Conservation (phyloP, 1,140 invertebrate species). For the Drosophila willistoni region DNA sequence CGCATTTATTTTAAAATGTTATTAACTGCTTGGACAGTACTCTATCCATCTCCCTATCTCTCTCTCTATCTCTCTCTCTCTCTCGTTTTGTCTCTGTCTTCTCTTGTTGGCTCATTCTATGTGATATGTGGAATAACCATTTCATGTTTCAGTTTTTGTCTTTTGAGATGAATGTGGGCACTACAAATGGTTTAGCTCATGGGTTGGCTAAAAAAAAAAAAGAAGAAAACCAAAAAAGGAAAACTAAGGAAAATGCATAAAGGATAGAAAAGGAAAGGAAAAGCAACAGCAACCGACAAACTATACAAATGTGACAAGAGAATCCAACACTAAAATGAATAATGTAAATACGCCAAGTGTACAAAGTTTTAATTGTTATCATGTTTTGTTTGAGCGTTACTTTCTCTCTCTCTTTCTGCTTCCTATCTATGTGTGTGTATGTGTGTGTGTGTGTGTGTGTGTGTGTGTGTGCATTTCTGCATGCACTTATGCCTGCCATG, state of each 20-base stretch:
- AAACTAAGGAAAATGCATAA: constrained; percentile 42
- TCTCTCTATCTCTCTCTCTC: background rate
- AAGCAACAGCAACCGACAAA: constrained; percentile 32
- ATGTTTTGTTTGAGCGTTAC: constrained; percentile 71
- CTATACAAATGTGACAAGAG: constrained; percentile 66
- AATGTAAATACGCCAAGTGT: constrained; percentile 80
- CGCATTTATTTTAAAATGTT: constrained; percentile 78
- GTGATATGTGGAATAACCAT: constrained; percentile 12
- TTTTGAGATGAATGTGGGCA: constrained; percentile 2
- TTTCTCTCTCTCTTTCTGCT: constrained; percentile 18
- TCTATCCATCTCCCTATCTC: background rate
- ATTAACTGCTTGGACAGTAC: constrained; percentile 51
- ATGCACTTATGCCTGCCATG: constrained; percentile 59
- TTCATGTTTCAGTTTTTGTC: background rate
- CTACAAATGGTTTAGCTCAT: constrained; percentile 2
- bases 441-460: constrained; percentile 12
- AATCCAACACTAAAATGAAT: constrained; percentile 77
- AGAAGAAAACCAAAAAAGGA: constrained; percentile 20
- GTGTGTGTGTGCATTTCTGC: constrained; percentile 20
- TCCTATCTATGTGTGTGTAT: background rate
- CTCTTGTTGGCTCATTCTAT: constrained; percentile 12
- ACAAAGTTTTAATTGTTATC: constrained; percentile 80
- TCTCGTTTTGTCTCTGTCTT: constrained; percentile 24
- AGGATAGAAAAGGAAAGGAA: constrained; percentile 19
- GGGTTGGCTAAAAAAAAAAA: constrained; percentile 23